A percentile compares a stretch with the other conserved stretches of the same genome.
Conservation (phyloP, 1,140 invertebrate genomes). For the Tetramorium parvispinum region DNA sequence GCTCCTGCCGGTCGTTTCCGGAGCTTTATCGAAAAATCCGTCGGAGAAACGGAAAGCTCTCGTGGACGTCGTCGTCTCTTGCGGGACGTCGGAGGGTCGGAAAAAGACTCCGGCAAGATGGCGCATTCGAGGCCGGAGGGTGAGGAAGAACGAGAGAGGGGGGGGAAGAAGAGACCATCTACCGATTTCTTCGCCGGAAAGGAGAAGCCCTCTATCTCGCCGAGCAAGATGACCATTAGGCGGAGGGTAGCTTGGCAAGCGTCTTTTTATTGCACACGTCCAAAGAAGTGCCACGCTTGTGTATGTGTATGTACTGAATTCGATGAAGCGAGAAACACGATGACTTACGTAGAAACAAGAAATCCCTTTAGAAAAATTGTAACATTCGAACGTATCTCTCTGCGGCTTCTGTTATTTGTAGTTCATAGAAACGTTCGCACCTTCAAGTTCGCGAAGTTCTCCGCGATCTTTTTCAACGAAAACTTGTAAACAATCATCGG, state of each 20-base stretch:
- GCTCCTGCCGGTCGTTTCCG: slow-evolving; percentile 67
- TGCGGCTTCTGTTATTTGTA: background rate
- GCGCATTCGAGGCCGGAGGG: slow-evolving; percentile 1
- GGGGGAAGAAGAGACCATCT: slow-evolving; percentile 8
- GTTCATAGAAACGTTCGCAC: background rate
- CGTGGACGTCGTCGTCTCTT: slow-evolving; percentile 62
- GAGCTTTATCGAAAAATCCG: slow-evolving; percentile 73
- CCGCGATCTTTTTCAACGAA: background rate
- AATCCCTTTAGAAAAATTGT: slow-evolving; percentile 34
- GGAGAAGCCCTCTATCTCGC: slow-evolving; percentile 55
- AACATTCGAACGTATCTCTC: slow-evolving; percentile 7
- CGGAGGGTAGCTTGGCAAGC: slow-evolving; percentile 56
- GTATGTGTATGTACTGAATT: background rate
- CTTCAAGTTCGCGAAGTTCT: background rate
- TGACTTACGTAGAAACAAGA: slow-evolving; percentile 19
- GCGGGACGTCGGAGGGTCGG: slow-evolving; percentile 45
- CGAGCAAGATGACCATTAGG: slow-evolving; percentile 58
- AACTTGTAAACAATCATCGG: slow-evolving; percentile 15
- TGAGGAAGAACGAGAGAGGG: background rate
- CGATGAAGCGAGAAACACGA: slow-evolving; percentile 8
- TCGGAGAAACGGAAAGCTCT: slow-evolving; percentile 69
- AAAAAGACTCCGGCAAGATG: slow-evolving; percentile 55
- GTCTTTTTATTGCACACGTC: slow-evolving; percentile 53
- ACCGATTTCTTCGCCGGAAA: slow-evolving; percentile 48
- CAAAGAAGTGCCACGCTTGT: slow-evolving; percentile 17